Conservation (phyloP, 1,140 invertebrate genomes). For the Bombus superbus region DNA sequence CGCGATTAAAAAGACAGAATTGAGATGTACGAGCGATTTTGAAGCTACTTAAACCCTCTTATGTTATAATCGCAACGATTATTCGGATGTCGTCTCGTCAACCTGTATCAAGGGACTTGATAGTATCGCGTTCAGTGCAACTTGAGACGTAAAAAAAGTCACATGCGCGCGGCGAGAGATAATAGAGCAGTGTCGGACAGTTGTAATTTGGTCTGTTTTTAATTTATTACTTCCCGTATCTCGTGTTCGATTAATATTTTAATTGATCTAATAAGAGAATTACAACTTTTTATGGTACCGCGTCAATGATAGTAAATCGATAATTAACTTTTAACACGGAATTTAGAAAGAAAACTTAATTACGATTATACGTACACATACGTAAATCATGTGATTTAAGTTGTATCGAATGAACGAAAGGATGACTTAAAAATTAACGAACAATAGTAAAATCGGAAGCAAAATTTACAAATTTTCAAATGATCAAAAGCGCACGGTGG, state of each 20-base stretch:
- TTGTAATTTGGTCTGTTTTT: background rate
- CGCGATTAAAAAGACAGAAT: no score
- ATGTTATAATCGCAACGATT: background rate
- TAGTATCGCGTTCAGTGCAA: constrained; percentile 6
- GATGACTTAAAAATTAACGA: background rate
- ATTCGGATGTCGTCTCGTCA: background rate
- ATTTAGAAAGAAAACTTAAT: background rate
- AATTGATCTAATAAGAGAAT: no score
- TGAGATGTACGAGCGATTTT: background rate
- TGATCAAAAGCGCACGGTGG: background rate
- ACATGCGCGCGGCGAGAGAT: background rate
- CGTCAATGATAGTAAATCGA: background rate
- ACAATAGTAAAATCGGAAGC: background rate
- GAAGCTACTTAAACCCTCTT: background rate
- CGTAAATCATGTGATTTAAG: background rate
- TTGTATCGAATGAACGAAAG: background rate
- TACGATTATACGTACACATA: background rate
- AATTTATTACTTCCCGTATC: background rate
- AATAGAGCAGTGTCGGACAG: background rate
- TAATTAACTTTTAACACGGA: no score
- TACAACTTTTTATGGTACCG: background rate
- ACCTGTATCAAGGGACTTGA: background rate
- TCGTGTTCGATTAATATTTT: background rate
- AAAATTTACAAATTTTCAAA: background rate
- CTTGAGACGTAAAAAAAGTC: background rate